These are phyloP conservation scores for Hormaphis cornu DNA, from an alignment of 1,140 invertebrate genomes.

Conservation along the genomic window DNA sequence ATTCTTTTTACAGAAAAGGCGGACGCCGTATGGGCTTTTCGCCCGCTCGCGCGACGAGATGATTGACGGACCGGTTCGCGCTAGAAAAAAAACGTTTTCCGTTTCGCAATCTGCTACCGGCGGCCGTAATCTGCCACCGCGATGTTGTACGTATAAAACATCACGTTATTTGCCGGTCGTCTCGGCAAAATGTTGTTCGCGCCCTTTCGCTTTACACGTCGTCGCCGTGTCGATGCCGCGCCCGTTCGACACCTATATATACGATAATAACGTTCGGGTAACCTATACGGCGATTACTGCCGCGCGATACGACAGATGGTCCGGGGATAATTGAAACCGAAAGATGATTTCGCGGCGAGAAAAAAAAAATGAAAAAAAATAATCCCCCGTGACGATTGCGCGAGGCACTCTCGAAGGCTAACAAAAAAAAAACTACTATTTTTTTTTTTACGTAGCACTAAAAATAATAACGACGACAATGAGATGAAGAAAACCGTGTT, in stretches of 20 bases:
- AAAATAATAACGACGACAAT: neutral
- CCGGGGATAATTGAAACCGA: constrained; percentile 18
- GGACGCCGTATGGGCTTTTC: constrained; percentile 23
- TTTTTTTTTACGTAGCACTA: neutral
- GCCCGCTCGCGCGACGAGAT: neutral
- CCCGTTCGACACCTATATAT: constrained; percentile 5
- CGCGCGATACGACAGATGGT: constrained; percentile 11
- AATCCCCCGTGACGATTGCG: constrained; percentile 15
- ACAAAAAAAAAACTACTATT: too few relatives aligned
- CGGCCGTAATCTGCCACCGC: neutral
- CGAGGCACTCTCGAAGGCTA: too few relatives aligned
- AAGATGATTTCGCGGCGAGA: constrained; percentile 4
- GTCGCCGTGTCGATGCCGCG: neutral
- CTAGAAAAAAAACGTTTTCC: neutral
- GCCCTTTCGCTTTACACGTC: constrained; percentile 17
- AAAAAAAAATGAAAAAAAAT: constrained; percentile 4
- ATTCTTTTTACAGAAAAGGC: neutral
- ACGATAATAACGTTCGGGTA: neutral
- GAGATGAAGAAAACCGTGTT: neutral
- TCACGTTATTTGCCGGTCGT: neutral
- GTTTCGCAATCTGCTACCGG: neutral
- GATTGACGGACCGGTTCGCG: constrained; percentile 17
- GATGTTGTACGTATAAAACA: constrained; percentile 4
- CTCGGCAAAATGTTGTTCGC: too few relatives aligned
- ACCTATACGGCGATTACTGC: neutral